A percentile compares a stretch with the other conserved stretches of the same genome.
These are phyloP conservation scores for Crambe crambe DNA, from an alignment of 37 sponge, comb jelly and placozoan species.

Conservation along the genomic window DNA sequence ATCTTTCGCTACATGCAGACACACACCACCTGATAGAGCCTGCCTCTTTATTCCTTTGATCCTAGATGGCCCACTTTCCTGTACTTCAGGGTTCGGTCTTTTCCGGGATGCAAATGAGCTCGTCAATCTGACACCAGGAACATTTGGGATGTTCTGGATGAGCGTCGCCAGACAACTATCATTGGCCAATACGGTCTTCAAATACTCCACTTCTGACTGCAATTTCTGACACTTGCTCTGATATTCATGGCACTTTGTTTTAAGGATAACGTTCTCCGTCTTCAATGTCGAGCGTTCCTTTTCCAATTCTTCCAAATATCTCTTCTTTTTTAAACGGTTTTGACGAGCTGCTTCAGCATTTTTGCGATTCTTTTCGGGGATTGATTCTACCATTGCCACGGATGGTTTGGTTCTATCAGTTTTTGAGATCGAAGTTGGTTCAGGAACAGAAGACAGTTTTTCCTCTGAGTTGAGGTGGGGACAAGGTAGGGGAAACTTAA, in stretches of 20 bases:
- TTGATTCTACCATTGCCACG: too few relatives aligned
- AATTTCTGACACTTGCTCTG: constrained; percentile 24
- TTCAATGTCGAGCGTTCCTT: constrained; percentile 27
- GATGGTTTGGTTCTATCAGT: neutral
- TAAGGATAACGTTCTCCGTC: constrained; percentile 51
- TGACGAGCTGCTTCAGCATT: constrained; percentile 76
- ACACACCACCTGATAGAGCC: constrained; percentile 46
- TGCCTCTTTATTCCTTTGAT: constrained; percentile 8
- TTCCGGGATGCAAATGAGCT: constrained; percentile 43
- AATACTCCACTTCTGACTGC: constrained; percentile 64
- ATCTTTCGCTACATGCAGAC: constrained; percentile 80
- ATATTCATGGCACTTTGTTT: constrained; percentile 25
- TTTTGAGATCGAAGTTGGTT: too few relatives aligned
- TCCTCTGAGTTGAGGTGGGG: neutral
- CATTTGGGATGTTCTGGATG: constrained; percentile 65
- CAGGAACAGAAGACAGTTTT: neutral
- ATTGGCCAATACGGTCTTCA: constrained; percentile 67
- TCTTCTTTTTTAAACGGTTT: constrained; percentile 77
- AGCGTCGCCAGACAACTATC: constrained; percentile 60
- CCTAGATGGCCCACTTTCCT: neutral
- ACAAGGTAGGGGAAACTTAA: too few relatives aligned
- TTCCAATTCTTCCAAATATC: constrained; percentile 54
- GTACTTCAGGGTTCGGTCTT: neutral
- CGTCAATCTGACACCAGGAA: constrained; percentile 39
- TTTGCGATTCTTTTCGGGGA: constrained; percentile 38